These are phyloP conservation scores for Otolemur crassicaudatus DNA, from an alignment of 2,797 vertebrate genomes.

Conservation along the genomic window DNA sequence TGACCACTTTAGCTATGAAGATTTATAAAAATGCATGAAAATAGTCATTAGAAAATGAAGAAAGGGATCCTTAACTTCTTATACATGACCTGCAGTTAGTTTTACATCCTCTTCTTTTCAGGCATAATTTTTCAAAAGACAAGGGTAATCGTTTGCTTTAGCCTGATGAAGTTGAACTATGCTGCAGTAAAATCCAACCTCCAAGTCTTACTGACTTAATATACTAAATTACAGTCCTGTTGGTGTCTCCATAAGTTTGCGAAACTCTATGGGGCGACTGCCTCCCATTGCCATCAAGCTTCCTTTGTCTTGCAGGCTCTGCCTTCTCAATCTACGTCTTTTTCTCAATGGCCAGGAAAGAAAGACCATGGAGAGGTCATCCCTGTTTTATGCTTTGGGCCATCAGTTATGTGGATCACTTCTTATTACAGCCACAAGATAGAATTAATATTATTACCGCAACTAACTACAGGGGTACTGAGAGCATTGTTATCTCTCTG, in stretches of 20 bases:
- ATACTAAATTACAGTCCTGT: not conserved
- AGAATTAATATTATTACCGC: not conserved
- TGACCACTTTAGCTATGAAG: not conserved
- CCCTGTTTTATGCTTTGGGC: not conserved
- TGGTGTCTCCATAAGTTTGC: too few species aligned
- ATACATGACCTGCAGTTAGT: not conserved
- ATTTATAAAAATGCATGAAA: not conserved
- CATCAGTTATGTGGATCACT: not conserved
- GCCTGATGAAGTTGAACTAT: not conserved
- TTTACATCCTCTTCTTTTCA: not conserved
- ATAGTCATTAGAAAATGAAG: not conserved
- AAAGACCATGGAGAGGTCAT: not conserved
- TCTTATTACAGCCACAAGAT: not conserved
- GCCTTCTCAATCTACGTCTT: not conserved
- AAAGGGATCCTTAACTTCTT: not conserved
- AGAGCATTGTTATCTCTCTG: not conserved
- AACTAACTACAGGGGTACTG: not conserved
- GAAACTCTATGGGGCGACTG: accelerated
- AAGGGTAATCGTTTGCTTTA: not conserved
- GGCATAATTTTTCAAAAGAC: not conserved
- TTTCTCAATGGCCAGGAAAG: not conserved
- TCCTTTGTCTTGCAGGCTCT: not conserved
- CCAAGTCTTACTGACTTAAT: not conserved
- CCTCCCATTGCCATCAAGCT: not conserved
- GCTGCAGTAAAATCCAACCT: not conserved